Evolutionary conservation across 1,140 invertebrate genomes (phyloP).

Genomic region (Sitophilus oryzae): DNA sequence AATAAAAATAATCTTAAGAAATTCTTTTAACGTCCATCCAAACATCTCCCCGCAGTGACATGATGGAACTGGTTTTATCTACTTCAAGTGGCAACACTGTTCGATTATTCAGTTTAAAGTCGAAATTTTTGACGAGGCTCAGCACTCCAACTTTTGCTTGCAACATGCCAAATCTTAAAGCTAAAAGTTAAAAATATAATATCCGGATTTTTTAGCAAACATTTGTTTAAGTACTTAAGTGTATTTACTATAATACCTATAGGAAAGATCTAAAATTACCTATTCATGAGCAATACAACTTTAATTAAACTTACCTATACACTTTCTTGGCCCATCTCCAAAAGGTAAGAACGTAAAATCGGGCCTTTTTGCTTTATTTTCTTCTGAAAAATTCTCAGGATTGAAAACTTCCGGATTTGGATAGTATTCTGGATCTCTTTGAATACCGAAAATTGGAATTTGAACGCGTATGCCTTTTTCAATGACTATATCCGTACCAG

Average conservation of each 20-base stretch:
- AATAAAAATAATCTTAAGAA: too few species aligned
- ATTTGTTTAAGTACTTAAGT: too few species aligned
- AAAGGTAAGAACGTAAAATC: constrained; percentile 51
- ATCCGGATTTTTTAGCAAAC: constrained; percentile 1
- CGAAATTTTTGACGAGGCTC: constrained; percentile 35
- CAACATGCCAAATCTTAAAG: constrained; percentile 41
- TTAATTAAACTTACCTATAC: constrained; percentile 50
- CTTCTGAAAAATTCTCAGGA: constrained; percentile 53
- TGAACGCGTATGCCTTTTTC: constrained; percentile 47
- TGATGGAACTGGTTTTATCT: constrained; percentile 39
- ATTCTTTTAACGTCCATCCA: constrained; percentile 30
- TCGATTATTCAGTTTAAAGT: constrained; percentile 32
- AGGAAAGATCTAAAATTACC: too few species aligned
- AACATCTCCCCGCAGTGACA: constrained; percentile 44
- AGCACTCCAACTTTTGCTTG: constrained; percentile 41
- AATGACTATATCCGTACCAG: constrained; percentile 30
- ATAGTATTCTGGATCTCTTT: constrained; percentile 54
- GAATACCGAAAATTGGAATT: constrained; percentile 57
- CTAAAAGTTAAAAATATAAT: constrained; percentile 33
- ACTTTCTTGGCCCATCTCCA: constrained; percentile 54
- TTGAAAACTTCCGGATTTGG: constrained; percentile 55
- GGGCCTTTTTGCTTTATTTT: constrained; percentile 38
- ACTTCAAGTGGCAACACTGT: constrained; percentile 30
- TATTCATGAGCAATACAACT: too few species aligned
- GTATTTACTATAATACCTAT: too few species aligned